Evolutionary conservation across 2,113 vertebrate species (phyloP).

Genomic region (Sinocyclocheilus anophthalmus): DNA sequence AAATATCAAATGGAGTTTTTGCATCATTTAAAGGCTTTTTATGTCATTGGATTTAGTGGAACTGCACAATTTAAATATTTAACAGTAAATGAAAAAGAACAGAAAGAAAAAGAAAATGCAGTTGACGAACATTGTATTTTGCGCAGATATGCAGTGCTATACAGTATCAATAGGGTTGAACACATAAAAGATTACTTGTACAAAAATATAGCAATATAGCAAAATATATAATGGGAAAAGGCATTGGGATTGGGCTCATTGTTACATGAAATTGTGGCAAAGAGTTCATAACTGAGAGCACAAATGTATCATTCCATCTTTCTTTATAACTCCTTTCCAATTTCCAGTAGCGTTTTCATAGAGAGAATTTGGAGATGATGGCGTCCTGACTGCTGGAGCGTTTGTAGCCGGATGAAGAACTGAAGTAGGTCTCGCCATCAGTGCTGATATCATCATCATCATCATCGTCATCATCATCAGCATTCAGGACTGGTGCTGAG

Average conservation of each 20-base stretch:
- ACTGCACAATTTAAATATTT: not conserved
- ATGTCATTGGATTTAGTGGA: not conserved
- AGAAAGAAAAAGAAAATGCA: not conserved
- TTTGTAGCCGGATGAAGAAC: conserved; percentile 79
- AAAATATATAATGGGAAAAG: conserved; percentile 24
- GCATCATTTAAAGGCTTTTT: not conserved
- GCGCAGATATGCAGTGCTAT: conserved; percentile 24
- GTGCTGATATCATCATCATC: conserved; percentile 85
- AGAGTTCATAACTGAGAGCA: conserved; percentile 13
- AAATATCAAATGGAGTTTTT: conserved; percentile 60
- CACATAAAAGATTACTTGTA: conserved; percentile 11
- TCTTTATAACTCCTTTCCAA: not conserved
- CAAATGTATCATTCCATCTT: not conserved
- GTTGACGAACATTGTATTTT: conserved; percentile 1
- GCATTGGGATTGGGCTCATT: conserved; percentile 30
- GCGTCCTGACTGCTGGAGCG: conserved; percentile 80
- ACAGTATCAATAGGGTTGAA: not conserved
- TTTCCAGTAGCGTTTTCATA: conserved; percentile 52
- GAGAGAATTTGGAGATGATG: conserved; percentile 63
- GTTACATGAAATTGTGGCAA: conserved; percentile 9
- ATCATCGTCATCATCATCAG: conserved; percentile 75
- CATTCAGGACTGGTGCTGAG: conserved; percentile 81
- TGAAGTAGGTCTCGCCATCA: conserved; percentile 88
- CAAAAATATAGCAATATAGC: conserved; percentile 10
- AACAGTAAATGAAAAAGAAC: not conserved